Conservation (phyloP, 1,140 invertebrate species). For the Orius laevigatus region DNA sequence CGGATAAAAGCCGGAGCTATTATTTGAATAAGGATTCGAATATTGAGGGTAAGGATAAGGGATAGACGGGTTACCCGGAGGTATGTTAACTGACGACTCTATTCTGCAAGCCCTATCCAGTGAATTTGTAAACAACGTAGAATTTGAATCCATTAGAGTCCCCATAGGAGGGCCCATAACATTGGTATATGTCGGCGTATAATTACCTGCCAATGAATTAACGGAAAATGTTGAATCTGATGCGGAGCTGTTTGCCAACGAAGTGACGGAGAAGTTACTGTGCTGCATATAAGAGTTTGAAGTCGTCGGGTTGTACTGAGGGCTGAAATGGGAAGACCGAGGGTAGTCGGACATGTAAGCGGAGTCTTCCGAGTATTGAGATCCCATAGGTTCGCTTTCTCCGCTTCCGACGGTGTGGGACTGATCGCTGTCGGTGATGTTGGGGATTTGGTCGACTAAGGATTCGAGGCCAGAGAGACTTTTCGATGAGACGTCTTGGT, state of each 20-base stretch:
- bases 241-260: conserved; percentile 27
- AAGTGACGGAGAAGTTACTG: conserved; percentile 28
- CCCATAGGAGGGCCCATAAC: conserved; percentile 21
- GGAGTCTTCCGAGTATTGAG: conserved; percentile 22
- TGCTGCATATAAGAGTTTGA: conserved; percentile 21
- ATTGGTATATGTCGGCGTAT: conserved; percentile 22
- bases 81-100: conserved; percentile 20
- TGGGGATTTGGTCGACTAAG: conserved; percentile 78
- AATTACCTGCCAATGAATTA: conserved; percentile 23
- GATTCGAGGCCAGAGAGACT: conserved; percentile 77
- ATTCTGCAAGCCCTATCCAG: conserved; percentile 13
- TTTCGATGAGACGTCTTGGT: conserved; percentile 64
- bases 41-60: conserved; percentile 29
- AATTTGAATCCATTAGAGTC: conserved; percentile 15
- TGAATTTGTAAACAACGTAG: conserved; percentile 24
- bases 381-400: conserved; percentile 15
- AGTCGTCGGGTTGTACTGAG: conserved; percentile 20
- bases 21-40: conserved; percentile 27
- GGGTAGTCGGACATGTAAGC: conserved; percentile 23
- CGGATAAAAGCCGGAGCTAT: conserved; percentile 23
- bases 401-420: conserved; percentile 17
- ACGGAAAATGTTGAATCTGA: conserved; percentile 24
- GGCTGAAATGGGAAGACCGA: conserved; percentile 18
- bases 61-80: conserved; percentile 19
- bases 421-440: conserved; percentile 51